Evolutionary conservation across 2,888 invertebrate genomes (phyloP).

Genomic region (Allophyes oxyacanthae): DNA sequence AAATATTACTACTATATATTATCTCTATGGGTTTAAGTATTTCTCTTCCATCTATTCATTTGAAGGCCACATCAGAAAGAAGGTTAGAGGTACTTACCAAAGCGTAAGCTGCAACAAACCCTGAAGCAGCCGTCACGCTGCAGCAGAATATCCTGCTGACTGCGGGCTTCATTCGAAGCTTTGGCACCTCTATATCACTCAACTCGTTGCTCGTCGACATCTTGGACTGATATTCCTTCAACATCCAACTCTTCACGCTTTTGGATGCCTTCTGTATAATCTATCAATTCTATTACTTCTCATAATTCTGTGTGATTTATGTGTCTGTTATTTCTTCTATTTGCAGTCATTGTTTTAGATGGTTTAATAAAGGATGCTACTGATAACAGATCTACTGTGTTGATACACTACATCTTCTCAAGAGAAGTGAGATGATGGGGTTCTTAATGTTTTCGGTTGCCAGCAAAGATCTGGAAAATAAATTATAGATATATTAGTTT

Average conservation of each 20-base stretch:
- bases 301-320: slow-evolving; percentile 10
- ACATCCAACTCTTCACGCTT: slow-evolving; percentile 24
- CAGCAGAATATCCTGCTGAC: slow-evolving; percentile 85
- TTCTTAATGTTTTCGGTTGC: slow-evolving; percentile 39
- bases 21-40: too few relatives aligned
- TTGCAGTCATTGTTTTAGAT: slow-evolving; percentile 23
- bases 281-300: slow-evolving; percentile 18
- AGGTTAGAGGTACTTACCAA: slow-evolving; percentile 72
- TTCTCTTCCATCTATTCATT: too few relatives aligned
- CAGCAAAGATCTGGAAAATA: slow-evolving; percentile 36
- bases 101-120: slow-evolving; percentile 86
- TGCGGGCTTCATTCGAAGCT: slow-evolving; percentile 83
- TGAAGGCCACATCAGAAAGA: too few relatives aligned
- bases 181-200: slow-evolving; percentile 75
- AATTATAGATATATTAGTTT: not conserved
- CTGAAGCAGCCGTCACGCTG: slow-evolving; percentile 86
- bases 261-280: slow-evolving; percentile 11
- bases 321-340: not conserved
- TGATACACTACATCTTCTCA: slow-evolving; percentile 76
- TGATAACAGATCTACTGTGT: slow-evolving; percentile 2
- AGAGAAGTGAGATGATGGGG: slow-evolving; percentile 65
- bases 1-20: too few relatives aligned
- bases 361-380: not conserved
- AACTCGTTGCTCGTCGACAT: slow-evolving; percentile 83
- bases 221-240: slow-evolving; percentile 40